These are phyloP conservation scores for Octonoba sinensis DNA, from an alignment of 2,888 invertebrate species.

Conservation along the genomic window DNA sequence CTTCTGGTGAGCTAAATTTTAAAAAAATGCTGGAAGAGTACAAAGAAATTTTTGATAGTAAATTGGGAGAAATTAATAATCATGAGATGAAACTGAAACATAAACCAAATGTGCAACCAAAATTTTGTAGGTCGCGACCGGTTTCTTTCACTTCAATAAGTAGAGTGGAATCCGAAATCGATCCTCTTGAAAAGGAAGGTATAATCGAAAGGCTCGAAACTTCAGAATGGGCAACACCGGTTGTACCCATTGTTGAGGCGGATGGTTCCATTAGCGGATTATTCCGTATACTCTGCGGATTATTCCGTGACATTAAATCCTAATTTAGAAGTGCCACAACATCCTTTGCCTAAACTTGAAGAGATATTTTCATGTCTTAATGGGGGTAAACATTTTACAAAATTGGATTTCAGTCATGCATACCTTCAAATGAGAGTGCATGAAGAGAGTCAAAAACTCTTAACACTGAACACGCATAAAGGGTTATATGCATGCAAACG, in stretches of 20 bases:
- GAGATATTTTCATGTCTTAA: conserved; percentile 14
- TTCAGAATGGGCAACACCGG: too few relatives aligned
- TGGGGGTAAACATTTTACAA: conserved; percentile 24
- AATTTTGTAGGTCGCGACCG: conserved; percentile 2
- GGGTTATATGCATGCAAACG: conserved; percentile 18
- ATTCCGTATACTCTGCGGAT: conserved; percentile 17
- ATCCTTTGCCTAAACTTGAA: conserved; percentile 18
- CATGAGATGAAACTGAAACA: conserved; percentile 1
- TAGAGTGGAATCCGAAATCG: conserved; percentile 1
- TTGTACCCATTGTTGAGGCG: conserved; percentile 15
- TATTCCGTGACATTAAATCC: conserved; percentile 16
- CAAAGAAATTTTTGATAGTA: conserved; percentile 13
- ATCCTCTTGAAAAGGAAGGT: conserved; percentile 1
- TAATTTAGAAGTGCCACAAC: conserved; percentile 15
- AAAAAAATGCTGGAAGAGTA: conserved; percentile 5
- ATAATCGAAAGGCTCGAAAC: conserved; percentile 20
- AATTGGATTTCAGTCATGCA: conserved; percentile 16
- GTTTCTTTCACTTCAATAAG: not conserved
- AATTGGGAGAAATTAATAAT: conserved; percentile 1
- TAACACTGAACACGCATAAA: conserved; percentile 24
- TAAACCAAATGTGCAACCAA: not conserved
- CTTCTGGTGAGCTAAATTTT: not conserved
- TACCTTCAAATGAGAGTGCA: conserved; percentile 26
- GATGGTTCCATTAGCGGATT: conserved; percentile 11
- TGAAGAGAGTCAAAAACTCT: conserved; percentile 19